Evolutionary conservation across 30 jellyfish, hydroid and myxozoan species (phyloP), one percentile per base, ranked within the genome.

Genomic region (Aurelia coerulea): DNA sequence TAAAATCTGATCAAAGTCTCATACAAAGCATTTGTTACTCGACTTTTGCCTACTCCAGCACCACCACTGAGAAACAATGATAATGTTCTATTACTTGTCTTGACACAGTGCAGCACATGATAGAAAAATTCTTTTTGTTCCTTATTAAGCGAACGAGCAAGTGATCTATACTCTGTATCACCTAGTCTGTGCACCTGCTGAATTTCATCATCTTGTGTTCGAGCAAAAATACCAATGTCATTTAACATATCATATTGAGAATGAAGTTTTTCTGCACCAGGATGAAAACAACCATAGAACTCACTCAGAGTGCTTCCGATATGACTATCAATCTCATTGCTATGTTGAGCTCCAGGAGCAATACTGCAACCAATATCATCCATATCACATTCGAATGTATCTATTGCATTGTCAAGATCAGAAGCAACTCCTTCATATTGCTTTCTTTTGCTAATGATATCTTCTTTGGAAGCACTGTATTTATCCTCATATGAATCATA

Each of bases 1-100:
- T 12, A 39, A 10, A 18, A 34, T 39, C 52, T 73, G 17, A 29
- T 19, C 17, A 50, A n/a, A 17, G 83, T 78, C 10, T 16, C 68
- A 59, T 59, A 59, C 29, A 78, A 17, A 18, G 64, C 62, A 60
- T 58, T 78, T 10, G 17, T 9, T 16, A 78, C 79, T 17, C 78
- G 3, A 42, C 88, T 78, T 23, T 78, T 78, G 65, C 78, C 88
- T 8, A 78, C 88, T 1, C 88, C 64, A 15, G 81, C 88, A 29
- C 88, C 88, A 58, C 79, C 88, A 54, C 88, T 78, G 13, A 58
- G 64, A 78, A 78, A 78, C 4, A 78, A 14, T 17, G 17, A 54
- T 10, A 78, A 62, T 29, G 83, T 65, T 34, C 35, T 15, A 37
- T 41, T 78, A 62, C 33, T 62, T 32, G 79, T 14, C 52, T 78